Conservation (phyloP, 2,113 vertebrate species). For the Percopsis transmontana region DNA sequence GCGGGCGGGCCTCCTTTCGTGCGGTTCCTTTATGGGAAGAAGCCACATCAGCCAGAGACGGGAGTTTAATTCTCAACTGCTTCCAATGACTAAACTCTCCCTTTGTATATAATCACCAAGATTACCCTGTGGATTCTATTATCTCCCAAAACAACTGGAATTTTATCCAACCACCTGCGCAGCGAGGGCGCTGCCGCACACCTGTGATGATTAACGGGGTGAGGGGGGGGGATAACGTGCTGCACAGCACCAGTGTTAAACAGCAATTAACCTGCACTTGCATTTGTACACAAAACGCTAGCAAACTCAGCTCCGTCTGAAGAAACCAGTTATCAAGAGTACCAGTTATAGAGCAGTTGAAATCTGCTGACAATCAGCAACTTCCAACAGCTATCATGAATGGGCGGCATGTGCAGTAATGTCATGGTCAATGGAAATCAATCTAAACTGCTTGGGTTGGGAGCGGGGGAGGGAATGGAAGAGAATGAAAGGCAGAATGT, state of each 20-base stretch:
- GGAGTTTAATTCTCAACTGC: conserved; percentile 1
- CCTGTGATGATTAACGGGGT: background rate
- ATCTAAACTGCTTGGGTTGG: conserved; percentile 77
- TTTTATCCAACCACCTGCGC: conserved; percentile 21
- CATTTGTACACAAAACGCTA: conserved; percentile 25
- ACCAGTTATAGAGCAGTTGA: conserved; percentile 31
- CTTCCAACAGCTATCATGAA: conserved; percentile 68
- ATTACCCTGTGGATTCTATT: conserved; percentile 11
- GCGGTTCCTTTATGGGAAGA: conserved; percentile 1
- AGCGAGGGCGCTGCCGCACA: conserved; percentile 4
- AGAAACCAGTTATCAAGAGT: conserved; percentile 42
- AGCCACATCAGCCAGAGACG: conserved; percentile 3
- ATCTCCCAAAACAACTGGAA: conserved; percentile 18
- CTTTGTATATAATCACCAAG: background rate
- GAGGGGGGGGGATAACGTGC: background rate
- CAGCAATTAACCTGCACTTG: conserved; percentile 9
- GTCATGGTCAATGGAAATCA: conserved; percentile 81
- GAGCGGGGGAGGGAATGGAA: conserved; percentile 66
- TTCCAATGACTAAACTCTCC: conserved; percentile 1
- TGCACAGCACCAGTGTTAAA: conserved; percentile 6
- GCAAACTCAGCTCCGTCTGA: conserved; percentile 34
- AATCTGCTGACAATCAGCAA: conserved; percentile 78
- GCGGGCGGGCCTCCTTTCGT: conserved; percentile 6
- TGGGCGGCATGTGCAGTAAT: conserved; percentile 77
- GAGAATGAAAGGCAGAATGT: conserved; percentile 72